Evolutionary conservation across 2,797 vertebrate species (phyloP).

Genomic region (Uromys caudimaculatus): DNA sequence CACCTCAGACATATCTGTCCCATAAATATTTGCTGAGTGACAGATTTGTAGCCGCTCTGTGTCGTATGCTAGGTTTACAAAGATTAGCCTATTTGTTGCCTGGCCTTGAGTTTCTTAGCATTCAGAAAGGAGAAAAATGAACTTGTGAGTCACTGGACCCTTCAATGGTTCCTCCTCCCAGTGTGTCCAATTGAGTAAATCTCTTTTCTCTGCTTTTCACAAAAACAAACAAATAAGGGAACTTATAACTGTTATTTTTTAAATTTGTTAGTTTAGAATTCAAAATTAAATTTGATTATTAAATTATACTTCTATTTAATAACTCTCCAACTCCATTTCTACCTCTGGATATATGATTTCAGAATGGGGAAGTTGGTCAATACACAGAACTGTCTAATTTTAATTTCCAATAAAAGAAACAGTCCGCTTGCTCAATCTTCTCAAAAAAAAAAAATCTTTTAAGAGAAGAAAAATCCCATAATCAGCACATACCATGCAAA

Average conservation of each 20-base stretch:
- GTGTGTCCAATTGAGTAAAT: not conserved
- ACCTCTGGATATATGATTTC: not conserved
- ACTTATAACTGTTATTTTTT: not conserved
- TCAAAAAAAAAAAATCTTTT: slow-evolving; percentile 13
- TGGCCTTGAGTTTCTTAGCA: not conserved
- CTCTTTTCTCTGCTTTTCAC: not conserved
- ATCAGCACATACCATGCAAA: not conserved
- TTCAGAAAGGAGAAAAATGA: not conserved
- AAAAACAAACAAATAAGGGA: not conserved
- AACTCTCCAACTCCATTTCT: not conserved
- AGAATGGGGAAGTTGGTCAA: not conserved
- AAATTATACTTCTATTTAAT: slow-evolving; percentile 51
- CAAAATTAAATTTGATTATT: slow-evolving; percentile 60
- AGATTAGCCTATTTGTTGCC: not conserved
- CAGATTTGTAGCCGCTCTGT: not conserved
- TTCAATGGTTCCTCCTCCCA: not conserved
- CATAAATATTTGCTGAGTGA: slow-evolving; percentile 19
- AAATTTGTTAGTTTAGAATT: not conserved
- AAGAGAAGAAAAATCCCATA: not conserved
- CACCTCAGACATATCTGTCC: slow-evolving; percentile 14
- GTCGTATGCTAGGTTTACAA: not conserved
- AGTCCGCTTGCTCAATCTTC: not conserved
- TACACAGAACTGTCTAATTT: slow-evolving; percentile 4
- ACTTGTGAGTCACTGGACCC: not conserved
- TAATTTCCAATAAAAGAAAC: slow-evolving; percentile 20